Conservation (phyloP, 1,140 invertebrate genomes). For the Aphidius gifuensis region DNA sequence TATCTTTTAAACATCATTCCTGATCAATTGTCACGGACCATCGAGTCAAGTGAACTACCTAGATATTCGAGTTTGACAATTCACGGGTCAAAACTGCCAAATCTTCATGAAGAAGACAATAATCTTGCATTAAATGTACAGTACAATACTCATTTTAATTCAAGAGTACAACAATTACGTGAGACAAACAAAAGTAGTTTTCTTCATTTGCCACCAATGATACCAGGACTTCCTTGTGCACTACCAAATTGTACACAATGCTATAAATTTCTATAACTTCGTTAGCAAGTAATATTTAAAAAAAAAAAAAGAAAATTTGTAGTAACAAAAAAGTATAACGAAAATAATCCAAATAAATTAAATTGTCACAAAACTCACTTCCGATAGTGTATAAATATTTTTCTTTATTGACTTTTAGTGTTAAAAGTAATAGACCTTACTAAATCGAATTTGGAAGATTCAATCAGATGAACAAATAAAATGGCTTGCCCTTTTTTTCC, state of each 20-base stretch:
- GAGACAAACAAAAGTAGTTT: slow-evolving; percentile 38
- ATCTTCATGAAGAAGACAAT: slow-evolving; percentile 30
- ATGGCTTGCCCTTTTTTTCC: background rate
- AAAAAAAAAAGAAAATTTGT: slow-evolving; percentile 8
- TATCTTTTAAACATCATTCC: slow-evolving; percentile 44
- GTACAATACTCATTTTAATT: slow-evolving; percentile 41
- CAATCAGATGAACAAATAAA: slow-evolving; percentile 41
- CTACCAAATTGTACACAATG: slow-evolving; percentile 49
- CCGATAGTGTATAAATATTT: too few relatives aligned
- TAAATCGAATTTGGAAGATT: slow-evolving; percentile 47
- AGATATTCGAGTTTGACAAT: slow-evolving; percentile 21
- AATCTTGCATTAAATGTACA: slow-evolving; percentile 35
- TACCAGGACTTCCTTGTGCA: slow-evolving; percentile 45
- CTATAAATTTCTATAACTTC: slow-evolving; percentile 41
- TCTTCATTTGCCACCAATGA: slow-evolving; percentile 44
- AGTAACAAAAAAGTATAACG: slow-evolving; percentile 19
- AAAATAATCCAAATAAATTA: slow-evolving; percentile 17
- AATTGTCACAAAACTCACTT: too few relatives aligned
- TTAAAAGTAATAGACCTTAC: slow-evolving; percentile 29
- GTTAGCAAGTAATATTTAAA: background rate
- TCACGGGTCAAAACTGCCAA: slow-evolving; percentile 20
- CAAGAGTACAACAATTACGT: slow-evolving; percentile 34
- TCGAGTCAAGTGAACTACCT: slow-evolving; percentile 15
- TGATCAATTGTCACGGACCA: slow-evolving; percentile 29
- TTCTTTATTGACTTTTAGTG: slow-evolving; percentile 4